phyloP scores from a whole-genome alignment of 2,797 vertebrate genomes.

The Podarcis lilfordi region DNA sequence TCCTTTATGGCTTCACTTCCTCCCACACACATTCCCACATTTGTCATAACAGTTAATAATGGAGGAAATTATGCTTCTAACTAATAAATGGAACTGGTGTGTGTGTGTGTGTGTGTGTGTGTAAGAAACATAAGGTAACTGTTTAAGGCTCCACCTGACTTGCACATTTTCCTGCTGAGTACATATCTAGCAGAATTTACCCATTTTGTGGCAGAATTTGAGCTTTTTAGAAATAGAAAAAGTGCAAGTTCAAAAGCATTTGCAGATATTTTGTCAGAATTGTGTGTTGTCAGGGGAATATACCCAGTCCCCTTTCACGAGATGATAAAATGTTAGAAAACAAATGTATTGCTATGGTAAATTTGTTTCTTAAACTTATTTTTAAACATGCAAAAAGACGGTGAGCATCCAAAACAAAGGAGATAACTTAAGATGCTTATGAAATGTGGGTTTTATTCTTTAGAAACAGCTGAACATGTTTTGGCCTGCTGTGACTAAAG shows the following conservation, averaged over 20 bases:
- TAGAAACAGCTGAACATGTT: no score
- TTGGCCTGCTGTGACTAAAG: no score
- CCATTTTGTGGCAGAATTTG: fast-evolving
- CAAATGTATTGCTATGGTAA: fast-evolving
- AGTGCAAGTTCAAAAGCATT: background rate
- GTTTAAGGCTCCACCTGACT: background rate
- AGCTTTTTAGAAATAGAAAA: background rate
- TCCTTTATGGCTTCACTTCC: background rate
- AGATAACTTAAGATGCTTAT: no score
- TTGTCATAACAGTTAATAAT: fast-evolving
- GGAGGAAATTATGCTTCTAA: background rate
- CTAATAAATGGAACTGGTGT: background rate
- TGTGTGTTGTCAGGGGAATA: background rate
- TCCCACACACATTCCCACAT: background rate
- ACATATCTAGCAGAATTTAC: fast-evolving
- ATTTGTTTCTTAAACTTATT: background rate
- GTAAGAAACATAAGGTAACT: background rate
- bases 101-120: no score
- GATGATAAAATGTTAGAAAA: background rate
- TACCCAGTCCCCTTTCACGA: background rate
- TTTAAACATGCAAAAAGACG: no score
- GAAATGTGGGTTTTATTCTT: no score
- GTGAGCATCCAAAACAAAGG: no score
- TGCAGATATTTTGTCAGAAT: fast-evolving
- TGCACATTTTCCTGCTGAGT: fast-evolving